phyloP scores from a whole-genome alignment of 2,888 invertebrate species.

The Oscheius sp. region DNA sequence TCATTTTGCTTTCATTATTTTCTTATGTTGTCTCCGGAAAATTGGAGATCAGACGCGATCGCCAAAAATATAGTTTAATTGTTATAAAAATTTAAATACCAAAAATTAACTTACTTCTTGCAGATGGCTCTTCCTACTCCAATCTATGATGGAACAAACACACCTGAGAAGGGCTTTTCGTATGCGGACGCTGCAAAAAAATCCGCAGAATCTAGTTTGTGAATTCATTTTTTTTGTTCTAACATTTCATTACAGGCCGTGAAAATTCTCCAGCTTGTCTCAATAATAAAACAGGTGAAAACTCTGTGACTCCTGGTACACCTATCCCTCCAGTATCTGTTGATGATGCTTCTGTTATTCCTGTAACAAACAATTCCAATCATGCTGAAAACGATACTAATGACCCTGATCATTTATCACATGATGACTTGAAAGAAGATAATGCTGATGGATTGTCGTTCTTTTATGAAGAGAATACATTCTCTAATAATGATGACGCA shows the following conservation, averaged over 20 bases:
- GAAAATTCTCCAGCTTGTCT: conserved; percentile 31
- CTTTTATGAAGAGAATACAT: conserved; percentile 32
- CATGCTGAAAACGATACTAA: not conserved
- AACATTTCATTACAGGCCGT: conserved; percentile 32
- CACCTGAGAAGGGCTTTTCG: conserved; percentile 38
- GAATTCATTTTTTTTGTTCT: not conserved
- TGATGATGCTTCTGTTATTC: not conserved
- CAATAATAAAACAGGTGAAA: not conserved
- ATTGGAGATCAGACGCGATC: too few species aligned
- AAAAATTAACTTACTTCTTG: not conserved
- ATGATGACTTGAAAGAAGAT: not conserved
- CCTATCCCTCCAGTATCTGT: conserved; percentile 8
- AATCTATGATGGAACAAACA: not conserved
- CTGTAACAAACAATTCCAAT: not conserved
- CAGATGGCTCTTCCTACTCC: conserved; percentile 24
- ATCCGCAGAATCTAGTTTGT: conserved; percentile 37
- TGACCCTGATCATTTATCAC: not conserved
- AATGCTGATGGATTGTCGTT: conserved; percentile 20
- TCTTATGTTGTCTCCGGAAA: too few species aligned
- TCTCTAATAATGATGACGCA: not conserved
- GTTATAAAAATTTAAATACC: too few species aligned
- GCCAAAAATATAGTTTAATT: too few species aligned
- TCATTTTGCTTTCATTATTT: not conserved
- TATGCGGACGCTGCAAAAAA: conserved; percentile 54
- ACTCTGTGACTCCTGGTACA: not conserved